These are phyloP conservation scores for Hirtodrosophila alboralis DNA, from an alignment of 2,888 invertebrate genomes.

Conservation along the genomic window DNA sequence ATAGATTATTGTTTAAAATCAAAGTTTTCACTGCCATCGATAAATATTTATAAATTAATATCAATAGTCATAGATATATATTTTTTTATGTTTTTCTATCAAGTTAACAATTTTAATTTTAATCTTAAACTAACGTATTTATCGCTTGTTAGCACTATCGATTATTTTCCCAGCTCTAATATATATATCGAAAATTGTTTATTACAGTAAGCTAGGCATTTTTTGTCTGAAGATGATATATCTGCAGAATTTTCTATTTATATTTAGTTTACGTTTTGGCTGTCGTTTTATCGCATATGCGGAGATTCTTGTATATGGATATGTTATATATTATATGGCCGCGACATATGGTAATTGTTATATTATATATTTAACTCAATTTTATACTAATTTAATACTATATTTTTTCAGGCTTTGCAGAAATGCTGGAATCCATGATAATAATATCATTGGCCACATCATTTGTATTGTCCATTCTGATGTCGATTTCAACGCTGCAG, in stretches of 20 bases:
- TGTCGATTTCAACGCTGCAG: conserved; percentile 44
- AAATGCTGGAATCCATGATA: conserved; percentile 32
- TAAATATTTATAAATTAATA: no score
- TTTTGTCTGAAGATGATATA: conserved; percentile 28
- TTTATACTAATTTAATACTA: not conserved
- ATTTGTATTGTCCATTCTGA: conserved; percentile 18
- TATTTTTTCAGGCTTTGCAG: conserved; percentile 29
- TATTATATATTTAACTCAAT: not conserved
- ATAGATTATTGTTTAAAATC: no score
- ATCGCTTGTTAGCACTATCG: no score
- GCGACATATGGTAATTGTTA: conserved; percentile 14
- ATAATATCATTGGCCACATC: conserved; percentile 30
- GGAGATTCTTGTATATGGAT: conserved; percentile 26
- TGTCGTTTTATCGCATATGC: conserved; percentile 27
- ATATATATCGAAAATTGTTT: not conserved
- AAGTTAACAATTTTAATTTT: no score
- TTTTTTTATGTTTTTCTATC: no score
- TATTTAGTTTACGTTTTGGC: conserved; percentile 40
- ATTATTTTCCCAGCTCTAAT: no score
- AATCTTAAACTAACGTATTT: no score
- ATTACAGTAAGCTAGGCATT: conserved; percentile 8
- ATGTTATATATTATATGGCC: conserved; percentile 7
- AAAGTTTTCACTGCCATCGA: no score
- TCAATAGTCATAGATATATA: no score
- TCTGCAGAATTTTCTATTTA: conserved; percentile 28